Evolutionary conservation across 1,140 invertebrate genomes (phyloP), one percentile per base, ranked within the genome.

Genomic region (Lepidurus packardi): DNA sequence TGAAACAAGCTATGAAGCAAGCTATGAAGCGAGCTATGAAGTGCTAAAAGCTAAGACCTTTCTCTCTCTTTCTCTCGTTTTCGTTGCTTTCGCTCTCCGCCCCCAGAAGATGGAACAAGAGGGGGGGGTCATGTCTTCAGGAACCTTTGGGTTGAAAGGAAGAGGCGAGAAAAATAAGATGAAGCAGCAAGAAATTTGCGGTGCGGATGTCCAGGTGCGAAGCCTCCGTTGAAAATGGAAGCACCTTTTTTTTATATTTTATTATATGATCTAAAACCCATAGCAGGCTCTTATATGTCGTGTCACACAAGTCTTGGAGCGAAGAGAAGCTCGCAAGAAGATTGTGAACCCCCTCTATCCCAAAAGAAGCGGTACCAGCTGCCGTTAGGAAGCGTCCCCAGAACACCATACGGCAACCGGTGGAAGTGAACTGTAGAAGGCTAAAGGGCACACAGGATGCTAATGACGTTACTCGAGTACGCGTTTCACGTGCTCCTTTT

Each of bases 381-480:
- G 53, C 53, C 53, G 53, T 65, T 65, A 65, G 53, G 53, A 34
- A 34, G 34, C 3, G 34, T 34, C 34, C 34, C 1, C 34, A 34
- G 53, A 65, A 65, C 53, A 65, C 53, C 53, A 65, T 65, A 65
- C 53, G 53, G 53, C 53, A 65, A 65, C 53, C 53, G 53, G 53
- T 65, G 21, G 53, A 7, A 65, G 53, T 65, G 16, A n/a, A 65
- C 16, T n/a, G 16, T n/a, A 65, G 21, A 65, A 65, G 53, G 53
- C 53, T 65, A 65, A 65, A 65, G 53, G 53, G 53, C 53, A 65
- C 53, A 65, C 53, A 65, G 53, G 53, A 65, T 65, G 53, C 53
- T 65, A 65, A 65, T 65, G 53, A 65, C 53, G 53, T 65, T 65
- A 65, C 53, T 65, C 53, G 6, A 21, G 53, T 21, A 16, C 53